Conservation (phyloP, 2,113 vertebrate genomes). For the Lamprotornis superbus region DNA sequence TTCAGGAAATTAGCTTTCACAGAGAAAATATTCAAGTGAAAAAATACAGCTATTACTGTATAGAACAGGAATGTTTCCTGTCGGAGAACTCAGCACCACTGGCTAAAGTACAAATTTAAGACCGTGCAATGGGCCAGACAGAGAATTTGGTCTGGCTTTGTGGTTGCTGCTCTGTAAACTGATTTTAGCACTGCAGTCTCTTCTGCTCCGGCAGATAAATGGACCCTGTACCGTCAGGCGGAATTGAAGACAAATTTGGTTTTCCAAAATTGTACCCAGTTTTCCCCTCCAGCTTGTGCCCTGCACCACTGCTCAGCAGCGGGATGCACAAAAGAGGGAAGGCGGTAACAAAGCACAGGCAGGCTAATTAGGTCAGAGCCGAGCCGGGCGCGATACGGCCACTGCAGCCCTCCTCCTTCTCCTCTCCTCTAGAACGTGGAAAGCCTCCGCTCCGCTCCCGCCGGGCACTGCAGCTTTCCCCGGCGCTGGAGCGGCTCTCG, state of each 20-base stretch:
- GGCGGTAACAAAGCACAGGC: slow-evolving; percentile 10
- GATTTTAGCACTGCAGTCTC: slow-evolving; percentile 13
- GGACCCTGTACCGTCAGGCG: background rate
- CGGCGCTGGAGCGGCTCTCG: background rate
- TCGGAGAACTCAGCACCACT: background rate
- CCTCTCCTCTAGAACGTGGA: background rate
- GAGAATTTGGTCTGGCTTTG: background rate
- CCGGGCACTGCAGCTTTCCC: background rate
- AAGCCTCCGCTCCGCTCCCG: background rate
- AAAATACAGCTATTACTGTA: background rate
- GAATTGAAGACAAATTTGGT: background rate
- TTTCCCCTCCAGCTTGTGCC: background rate
- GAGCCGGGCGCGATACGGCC: background rate
- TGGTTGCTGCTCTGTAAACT: background rate
- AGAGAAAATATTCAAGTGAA: background rate
- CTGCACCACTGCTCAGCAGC: background rate
- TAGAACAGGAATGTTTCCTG: background rate
- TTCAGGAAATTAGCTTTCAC: background rate
- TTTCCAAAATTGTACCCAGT: background rate
- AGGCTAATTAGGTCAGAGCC: slow-evolving; percentile 49
- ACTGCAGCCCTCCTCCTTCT: background rate
- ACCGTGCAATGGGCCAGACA: background rate
- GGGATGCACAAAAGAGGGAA: background rate
- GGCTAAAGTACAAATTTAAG: background rate
- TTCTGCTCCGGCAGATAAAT: background rate